Conservation (phyloP, 2,113 vertebrate genomes). For the Pterophyllum scalare region DNA sequence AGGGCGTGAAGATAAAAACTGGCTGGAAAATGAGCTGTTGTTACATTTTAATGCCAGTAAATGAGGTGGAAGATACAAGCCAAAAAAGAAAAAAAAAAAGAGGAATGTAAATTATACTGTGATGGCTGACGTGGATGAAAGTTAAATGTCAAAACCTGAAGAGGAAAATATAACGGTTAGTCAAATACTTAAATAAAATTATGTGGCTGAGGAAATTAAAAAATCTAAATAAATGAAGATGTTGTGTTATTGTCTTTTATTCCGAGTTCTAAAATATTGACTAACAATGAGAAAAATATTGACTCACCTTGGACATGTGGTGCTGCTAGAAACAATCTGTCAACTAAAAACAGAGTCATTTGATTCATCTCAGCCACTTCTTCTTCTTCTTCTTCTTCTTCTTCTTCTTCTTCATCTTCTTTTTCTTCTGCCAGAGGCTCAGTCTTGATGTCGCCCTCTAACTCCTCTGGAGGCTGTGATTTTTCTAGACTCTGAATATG, state of each 20-base stretch:
- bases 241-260: too few species aligned
- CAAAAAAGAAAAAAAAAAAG: neutral
- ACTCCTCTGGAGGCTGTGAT: neutral
- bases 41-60: neutral
- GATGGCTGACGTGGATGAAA: too few species aligned
- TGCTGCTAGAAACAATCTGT: conserved; percentile 71
- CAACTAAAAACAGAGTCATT: conserved; percentile 68
- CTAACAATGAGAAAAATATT: neutral
- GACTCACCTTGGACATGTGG: conserved; percentile 64
- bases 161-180: neutral
- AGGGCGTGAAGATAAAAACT: neutral
- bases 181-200: too few species aligned
- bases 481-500: neutral
- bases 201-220: too few species aligned
- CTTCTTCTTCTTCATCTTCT: conserved; percentile 16
- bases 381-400: conserved; percentile 19
- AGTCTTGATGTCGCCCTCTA: neutral
- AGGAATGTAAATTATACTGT: neutral
- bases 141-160: neutral
- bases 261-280: neutral
- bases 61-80: neutral
- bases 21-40: neutral
- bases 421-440: neutral
- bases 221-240: too few species aligned
- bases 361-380: conserved; percentile 24